Base-by-base conservation (phyloP, 2,797 vertebrate species). In the Parauchenoglanis punctatus region DNA sequence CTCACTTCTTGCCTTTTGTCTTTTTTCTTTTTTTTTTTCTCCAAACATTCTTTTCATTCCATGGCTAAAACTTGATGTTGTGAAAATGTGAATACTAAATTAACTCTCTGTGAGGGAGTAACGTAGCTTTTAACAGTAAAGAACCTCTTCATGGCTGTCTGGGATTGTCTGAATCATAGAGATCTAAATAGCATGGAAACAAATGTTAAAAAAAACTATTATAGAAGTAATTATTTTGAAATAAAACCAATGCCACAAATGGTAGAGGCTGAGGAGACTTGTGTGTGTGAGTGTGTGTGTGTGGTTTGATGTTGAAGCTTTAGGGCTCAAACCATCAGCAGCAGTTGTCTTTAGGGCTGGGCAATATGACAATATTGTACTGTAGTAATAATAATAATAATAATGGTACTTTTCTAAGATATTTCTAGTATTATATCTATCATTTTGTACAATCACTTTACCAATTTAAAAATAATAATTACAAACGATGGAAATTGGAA, bases 181-280 rank as follows among this genome's bases (percentile, higher is more conserved):
- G 86, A 92, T 92, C 91, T 95, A 91, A 93, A 97, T 97, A 97
- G 97, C 97, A 98, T 98, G 98, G 96, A 97, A 97, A 96, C 96
- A 96, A 97, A 96, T 95, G 96, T 95, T 93, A 35, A 35, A 35
- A 49, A 96, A 96, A 96, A 89, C 94, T 93, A 87, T 92, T 91
- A 93, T 97, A 97, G 96, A 97, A 91, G 97, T 94, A 95, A 97
- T 95, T 99, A 99, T 99, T 99, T 99, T 99, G 98, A 99, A 99
- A 98, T 98, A 97, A 96, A 96, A 94, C 92, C 90, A 94, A 92
- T 92, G 89, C 92, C 85, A 59, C 85, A 93, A 94, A 92, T 93
- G 92, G 88, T 94, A 83, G 92, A 94, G 94, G 91, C 94, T 94
- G 92, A 94, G 93, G 15, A 94, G 95, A 93, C 95, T 95, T 49